Evolutionary conservation across 2,888 invertebrate genomes (phyloP), one percentile per base, ranked within the genome.

Genomic region (Hyposoter didymator): DNA sequence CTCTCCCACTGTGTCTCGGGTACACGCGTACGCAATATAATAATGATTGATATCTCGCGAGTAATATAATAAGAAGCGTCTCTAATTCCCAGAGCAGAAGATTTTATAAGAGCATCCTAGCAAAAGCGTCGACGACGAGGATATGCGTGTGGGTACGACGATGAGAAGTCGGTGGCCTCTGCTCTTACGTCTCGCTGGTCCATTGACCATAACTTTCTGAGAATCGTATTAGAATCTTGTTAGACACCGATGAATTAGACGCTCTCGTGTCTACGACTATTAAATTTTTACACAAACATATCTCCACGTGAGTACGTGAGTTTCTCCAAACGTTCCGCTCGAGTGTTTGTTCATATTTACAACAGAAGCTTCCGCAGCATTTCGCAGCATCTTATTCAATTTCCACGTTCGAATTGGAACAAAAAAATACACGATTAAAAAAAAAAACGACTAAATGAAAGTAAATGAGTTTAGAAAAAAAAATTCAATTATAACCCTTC

Each of bases 211-310:
- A 10, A 66, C 32, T 78, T 85, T 85, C 82, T 47, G 8, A 79
- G 85, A 85, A 85, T 72, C 85, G 82, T 82, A 85, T 85, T 85
- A 82, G 85, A 85, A 73, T 35, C 35, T 35, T 76, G 82, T 85
- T 85, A 85, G 78, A 84, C 70, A 79, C 52, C 76, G 67, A 72
- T 43, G 73, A 76, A 81, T 80, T 59, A 66, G 82, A 79, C 69
- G 45, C 74, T 82, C 62, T 75, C 85, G 79, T 82, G 78, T 52
- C 72, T 66, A 22, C 32, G 43, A 47, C 35, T 67, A 73, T 55
- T 32, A 52, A n/a, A 14, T 22, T 5, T 59, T 35, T n/a, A 64
- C 22, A 62, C 17, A 10, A 12, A 28, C 55, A 39, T 64, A n/a
- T 52, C n/a, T 32, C 4, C 8, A 10, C 5, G 49, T 49, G 32